Conservation (phyloP, 2,113 vertebrate species). For the Marmota monax region DNA sequence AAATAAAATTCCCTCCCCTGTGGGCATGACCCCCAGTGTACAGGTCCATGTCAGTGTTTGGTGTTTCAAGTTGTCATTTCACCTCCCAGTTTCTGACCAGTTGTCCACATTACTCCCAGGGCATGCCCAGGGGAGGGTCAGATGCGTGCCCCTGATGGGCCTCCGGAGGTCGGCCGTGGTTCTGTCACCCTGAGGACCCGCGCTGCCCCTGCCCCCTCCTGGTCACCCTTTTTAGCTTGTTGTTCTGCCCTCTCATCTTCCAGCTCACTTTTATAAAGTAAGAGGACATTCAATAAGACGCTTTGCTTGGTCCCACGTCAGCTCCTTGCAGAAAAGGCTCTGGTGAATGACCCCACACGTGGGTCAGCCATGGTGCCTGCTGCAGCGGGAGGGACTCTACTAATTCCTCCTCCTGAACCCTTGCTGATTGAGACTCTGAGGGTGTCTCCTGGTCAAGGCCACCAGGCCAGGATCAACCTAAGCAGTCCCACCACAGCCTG, state of each 20-base stretch:
- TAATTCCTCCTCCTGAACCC: not conserved
- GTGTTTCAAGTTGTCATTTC: not conserved
- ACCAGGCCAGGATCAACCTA: accelerated
- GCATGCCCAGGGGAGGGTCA: accelerated
- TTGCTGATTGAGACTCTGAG: not conserved
- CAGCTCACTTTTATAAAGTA: not conserved
- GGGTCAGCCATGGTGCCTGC: not conserved
- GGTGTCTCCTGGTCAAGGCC: not conserved
- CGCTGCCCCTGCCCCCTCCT: not conserved
- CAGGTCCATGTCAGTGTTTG: too few species aligned
- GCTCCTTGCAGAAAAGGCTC: not conserved
- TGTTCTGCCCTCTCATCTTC: not conserved
- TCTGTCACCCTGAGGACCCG: accelerated
- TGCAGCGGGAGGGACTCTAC: accelerated
- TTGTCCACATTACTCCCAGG: not conserved
- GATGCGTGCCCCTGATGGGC: accelerated
- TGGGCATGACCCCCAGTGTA: accelerated
- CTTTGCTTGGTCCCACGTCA: not conserved
- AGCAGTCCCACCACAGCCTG: accelerated
- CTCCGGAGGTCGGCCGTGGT: not conserved
- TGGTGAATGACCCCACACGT: not conserved
- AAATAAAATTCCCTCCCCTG: too few species aligned
- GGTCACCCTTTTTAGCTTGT: too few species aligned
- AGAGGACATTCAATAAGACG: not conserved
- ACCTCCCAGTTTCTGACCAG: not conserved